Base-by-base conservation (phyloP, 1,140 invertebrate genomes). In the Dendrolimus punctatus region DNA sequence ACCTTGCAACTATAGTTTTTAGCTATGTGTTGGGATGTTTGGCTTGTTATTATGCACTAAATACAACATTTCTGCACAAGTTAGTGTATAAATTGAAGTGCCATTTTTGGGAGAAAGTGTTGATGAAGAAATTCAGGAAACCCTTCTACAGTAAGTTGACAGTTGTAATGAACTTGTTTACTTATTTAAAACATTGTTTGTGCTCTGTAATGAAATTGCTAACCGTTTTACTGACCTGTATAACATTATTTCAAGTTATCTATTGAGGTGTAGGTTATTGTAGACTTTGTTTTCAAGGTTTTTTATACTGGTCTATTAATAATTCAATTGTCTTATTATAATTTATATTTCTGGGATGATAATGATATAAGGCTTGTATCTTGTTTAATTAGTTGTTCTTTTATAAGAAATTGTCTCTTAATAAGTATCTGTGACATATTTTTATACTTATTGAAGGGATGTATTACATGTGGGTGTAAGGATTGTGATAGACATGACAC, bases 401-500 rank as follows among this genome's bases (percentile, higher is more conserved):
- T 10, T n/a, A 45, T 45, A 7, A 10, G 6, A 7, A 10, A n/a
- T 45, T n/a, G 5, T 6, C 44, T 5, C 6, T 10, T 45, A 45
- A 48, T 7, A 8, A 49, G 4, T 49, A 5, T 39, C 6, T 39
- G 0, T 40, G 23, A 40, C 40, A 40, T 39, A 40, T 10, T 5
- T 10, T 4, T 7, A 23, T 9, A 1, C 37, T 40, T 46, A 36
- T 68, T 71, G 8, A 57, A 85, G 80, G 68, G 71, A 51, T 85
- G 82, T 67, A 64, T 65, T 9, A 74, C 82, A 50, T 88, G 86
- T 69, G 85, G 78, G 23, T 76, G 66, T 6, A 73, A 73, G 9
- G 64, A 71, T 38, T 91, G 90, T 72, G 72, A 70, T 38, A 81
- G 90, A 50, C 89, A 90, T 76, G 81, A 88, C 60, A 70, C 80